Conservation (phyloP, 2,888 invertebrate genomes). For the Octonoba sinensis region DNA sequence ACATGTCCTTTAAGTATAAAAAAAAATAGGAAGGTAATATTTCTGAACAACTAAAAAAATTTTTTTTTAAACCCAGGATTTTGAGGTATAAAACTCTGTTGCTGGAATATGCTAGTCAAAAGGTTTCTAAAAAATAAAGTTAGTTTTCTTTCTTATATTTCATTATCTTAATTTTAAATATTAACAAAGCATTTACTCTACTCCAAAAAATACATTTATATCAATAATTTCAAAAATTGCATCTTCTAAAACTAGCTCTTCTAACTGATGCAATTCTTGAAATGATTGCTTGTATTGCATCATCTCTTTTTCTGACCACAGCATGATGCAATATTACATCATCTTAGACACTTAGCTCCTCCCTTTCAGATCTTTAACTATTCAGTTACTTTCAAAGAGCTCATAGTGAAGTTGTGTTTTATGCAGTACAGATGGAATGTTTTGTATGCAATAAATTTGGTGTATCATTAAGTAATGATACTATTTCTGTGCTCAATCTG, state of each 20-base stretch:
- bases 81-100: too few species aligned
- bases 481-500: neutral
- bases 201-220: slow-evolving; percentile 10
- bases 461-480: neutral
- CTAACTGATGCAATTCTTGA: neutral
- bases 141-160: neutral
- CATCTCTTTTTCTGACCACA: neutral
- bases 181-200: slow-evolving; percentile 4
- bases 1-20: too few species aligned
- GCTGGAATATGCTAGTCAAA: too few species aligned
- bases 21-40: too few species aligned
- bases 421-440: neutral
- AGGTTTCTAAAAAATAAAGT: too few species aligned
- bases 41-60: too few species aligned
- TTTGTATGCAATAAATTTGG: neutral
- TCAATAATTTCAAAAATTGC: slow-evolving; percentile 3
- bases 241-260: slow-evolving; percentile 3
- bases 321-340: neutral
- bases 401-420: neutral
- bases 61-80: too few species aligned
- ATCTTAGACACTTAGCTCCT: too few species aligned
- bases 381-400: neutral
- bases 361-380: neutral
- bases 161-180: neutral
- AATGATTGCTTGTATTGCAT: neutral